Evolutionary conservation across 2,113 vertebrate genomes (phyloP), one percentile per base, ranked within the genome.

Genomic region (Machaerirhynchus nigripectus): DNA sequence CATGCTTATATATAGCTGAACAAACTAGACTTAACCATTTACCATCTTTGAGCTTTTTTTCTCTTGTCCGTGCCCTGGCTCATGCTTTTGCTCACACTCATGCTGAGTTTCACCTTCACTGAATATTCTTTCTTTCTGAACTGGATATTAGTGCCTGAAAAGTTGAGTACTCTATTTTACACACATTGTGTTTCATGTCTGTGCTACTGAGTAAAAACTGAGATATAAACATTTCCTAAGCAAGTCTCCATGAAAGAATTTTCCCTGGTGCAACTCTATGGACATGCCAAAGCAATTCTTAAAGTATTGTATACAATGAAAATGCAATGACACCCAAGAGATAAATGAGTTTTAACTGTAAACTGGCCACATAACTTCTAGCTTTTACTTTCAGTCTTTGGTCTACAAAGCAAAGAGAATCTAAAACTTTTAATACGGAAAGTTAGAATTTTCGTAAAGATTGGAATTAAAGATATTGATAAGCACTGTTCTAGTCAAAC

Each of bases 1-100:
- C 83, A 95, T 75, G 86, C 30, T 59, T 93, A 74, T 59, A 68
- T 30, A 64, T 27, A 94, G 64, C 83, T 70, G 76, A 92, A 97
- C 52, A 95, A 68, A 89, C 73, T 47, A 87, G 47, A 93, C 86
- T 89, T 77, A 44, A 35, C 27, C 28, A 35, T 76, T 89, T 40
- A 73, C 39, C n/a, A 73, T 33, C 39, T 78, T 78, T 7, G 78
- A 75, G 31, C 13, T 89, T 70, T 79, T 80, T 61, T 84, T 87
- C 42, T 52, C 50, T 86, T 61, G 17, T 57, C 60, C 27, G n/a
- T 50, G 64, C 8, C 46, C 64, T 35, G 46, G 21, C 44, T 75
- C 39, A 44, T 16, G 49, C 13, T 49, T 56, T 82, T 84, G 46
- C 61, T 82, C 69, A 39, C 2, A 7, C 11, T 86, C 56, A 67